Evolutionary conservation across 2,888 invertebrate genomes (phyloP).

Genomic region (Listrodromus nycthemerus): DNA sequence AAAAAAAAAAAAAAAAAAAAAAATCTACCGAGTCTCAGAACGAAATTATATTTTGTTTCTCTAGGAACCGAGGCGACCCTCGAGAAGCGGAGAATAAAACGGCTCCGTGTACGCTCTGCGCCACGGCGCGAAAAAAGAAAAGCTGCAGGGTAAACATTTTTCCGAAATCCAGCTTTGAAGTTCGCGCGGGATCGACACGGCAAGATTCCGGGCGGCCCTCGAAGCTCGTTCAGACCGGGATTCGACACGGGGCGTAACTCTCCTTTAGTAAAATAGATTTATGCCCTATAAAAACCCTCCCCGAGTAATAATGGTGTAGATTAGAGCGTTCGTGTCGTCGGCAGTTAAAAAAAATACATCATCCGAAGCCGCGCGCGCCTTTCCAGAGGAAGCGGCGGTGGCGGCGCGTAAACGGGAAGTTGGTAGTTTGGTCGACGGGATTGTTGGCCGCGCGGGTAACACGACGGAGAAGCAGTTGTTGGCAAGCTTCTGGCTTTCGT

Average conservation of each 20-base stretch:
- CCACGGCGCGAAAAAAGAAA: too few species aligned
- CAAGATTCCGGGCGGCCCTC: background rate
- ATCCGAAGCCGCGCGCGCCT: slow-evolving; percentile 59
- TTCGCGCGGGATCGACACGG: background rate
- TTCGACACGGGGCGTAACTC: slow-evolving; percentile 73
- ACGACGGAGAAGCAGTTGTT: background rate
- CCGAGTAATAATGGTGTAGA: slow-evolving; percentile 76
- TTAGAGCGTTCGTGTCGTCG: slow-evolving; percentile 78
- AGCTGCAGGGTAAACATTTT: slow-evolving; percentile 37
- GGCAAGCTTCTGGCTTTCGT: background rate
- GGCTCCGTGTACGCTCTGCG: too few species aligned
- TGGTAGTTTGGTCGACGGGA: slow-evolving; percentile 3
- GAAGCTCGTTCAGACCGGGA: slow-evolving; percentile 54
- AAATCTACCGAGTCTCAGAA: too few species aligned
- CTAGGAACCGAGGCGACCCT: too few species aligned
- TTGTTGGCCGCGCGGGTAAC: background rate
- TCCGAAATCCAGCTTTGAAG: slow-evolving; percentile 12
- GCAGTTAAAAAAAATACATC: slow-evolving; percentile 79
- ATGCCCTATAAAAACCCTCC: slow-evolving; percentile 77
- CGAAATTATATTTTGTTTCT: too few species aligned
- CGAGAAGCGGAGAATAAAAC: too few species aligned
- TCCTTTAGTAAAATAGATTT: slow-evolving; percentile 75
- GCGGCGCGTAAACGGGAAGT: slow-evolving; percentile 27
- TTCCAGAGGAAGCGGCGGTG: slow-evolving; percentile 15
- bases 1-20: too few species aligned